phyloP scores from a whole-genome alignment of 1,140 invertebrate species.

The Lordiphosa clarofinis region DNA sequence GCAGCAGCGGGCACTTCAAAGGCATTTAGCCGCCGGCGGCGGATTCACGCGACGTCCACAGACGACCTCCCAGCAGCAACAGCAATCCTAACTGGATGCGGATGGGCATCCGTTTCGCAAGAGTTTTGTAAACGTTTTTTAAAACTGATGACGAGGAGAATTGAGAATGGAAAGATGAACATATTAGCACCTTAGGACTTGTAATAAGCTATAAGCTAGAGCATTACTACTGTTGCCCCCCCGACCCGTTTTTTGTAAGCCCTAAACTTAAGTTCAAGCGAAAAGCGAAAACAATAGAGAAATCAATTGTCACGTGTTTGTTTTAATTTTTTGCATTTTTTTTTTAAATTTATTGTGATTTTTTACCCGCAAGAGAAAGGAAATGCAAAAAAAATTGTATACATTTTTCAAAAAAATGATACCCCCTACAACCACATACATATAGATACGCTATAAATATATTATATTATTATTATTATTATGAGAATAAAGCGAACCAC shows the following conservation, averaged over 20 bases:
- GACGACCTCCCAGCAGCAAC: conserved; percentile 45
- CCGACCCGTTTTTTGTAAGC: conserved; percentile 3
- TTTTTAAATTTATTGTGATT: conserved; percentile 34
- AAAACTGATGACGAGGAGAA: conserved; percentile 40
- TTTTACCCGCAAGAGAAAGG: conserved; percentile 13
- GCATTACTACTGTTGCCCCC: conserved; percentile 44
- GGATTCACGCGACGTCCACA: conserved; percentile 43
- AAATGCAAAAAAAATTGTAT: conserved; percentile 18
- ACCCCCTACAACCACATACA: conserved; percentile 11
- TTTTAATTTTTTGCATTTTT: conserved; percentile 42
- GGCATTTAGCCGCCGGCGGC: conserved; percentile 56
- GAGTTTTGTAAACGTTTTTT: conserved; percentile 68
- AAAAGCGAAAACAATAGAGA: conserved; percentile 1
- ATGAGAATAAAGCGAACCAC: conserved; percentile 41
- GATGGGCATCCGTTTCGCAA: conserved; percentile 48
- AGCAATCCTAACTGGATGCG: conserved; percentile 62
- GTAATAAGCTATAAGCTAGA: conserved; percentile 73
- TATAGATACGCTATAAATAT: conserved; percentile 14
- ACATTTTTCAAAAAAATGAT: conserved; percentile 59
- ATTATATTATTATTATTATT: conserved; percentile 14
- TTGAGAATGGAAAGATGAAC: conserved; percentile 21
- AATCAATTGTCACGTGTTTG: background rate
- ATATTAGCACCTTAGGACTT: conserved; percentile 53
- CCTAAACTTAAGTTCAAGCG: conserved; percentile 20
- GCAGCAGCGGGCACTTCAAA: conserved; percentile 56